A percentile compares a stretch with the other conserved stretches of the same genome.
phyloP scores from a whole-genome alignment of 2,113 vertebrate genomes.

The Spheniscus mendiculus region DNA sequence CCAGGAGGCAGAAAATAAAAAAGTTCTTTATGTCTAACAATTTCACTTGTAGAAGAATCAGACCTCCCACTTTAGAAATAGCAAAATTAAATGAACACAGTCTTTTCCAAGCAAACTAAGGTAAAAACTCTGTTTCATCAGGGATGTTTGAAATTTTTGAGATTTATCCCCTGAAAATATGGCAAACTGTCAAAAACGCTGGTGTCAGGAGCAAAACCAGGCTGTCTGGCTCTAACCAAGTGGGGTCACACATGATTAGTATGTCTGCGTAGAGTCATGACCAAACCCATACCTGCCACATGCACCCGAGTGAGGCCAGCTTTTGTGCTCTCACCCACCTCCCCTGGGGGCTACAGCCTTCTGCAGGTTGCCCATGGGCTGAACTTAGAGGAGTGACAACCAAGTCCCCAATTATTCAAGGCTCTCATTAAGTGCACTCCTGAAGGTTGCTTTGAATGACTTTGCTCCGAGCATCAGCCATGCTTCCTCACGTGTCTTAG shows the following conservation, averaged over 20 bases:
- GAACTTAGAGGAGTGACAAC: background rate
- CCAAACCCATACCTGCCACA: background rate
- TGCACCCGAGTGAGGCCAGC: rapidly evolving
- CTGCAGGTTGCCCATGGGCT: rapidly evolving
- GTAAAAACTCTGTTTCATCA: background rate
- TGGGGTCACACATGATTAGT: rapidly evolving
- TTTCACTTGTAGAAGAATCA: background rate
- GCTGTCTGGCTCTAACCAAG: background rate
- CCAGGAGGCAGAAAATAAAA: background rate
- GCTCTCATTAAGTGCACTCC: background rate
- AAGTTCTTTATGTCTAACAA: background rate
- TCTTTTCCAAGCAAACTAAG: background rate
- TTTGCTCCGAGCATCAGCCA: background rate
- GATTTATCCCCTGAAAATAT: background rate
- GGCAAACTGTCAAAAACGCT: background rate
- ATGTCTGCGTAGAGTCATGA: background rate
- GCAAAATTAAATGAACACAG: background rate
- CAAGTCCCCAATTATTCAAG: background rate
- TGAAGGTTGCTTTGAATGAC: background rate
- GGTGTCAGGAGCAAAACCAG: background rate
- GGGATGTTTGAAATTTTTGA: background rate
- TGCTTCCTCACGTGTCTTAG: rapidly evolving
- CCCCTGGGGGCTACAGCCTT: background rate
- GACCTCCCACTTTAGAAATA: background rate
- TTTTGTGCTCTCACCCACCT: background rate